Conservation (phyloP, 2,797 vertebrate genomes). For the Columba guinea region DNA sequence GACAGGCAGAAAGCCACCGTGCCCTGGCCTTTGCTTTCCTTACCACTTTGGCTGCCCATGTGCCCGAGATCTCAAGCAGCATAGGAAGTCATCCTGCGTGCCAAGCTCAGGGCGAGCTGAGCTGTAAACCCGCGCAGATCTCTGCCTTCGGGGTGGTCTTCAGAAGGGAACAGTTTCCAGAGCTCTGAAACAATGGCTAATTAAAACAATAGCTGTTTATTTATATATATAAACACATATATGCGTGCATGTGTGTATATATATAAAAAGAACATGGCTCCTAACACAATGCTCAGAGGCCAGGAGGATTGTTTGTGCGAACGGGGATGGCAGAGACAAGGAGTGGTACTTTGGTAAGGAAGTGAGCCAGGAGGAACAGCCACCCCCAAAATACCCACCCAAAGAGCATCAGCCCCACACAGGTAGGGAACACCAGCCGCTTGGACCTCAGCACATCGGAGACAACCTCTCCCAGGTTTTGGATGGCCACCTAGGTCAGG, state of each 20-base stretch:
- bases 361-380: background rate
- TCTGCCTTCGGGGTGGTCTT: conserved; percentile 54
- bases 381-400: background rate
- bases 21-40: background rate
- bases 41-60: background rate
- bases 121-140: background rate
- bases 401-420: background rate
- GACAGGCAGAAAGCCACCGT: background rate
- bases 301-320: background rate
- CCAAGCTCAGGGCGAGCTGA: background rate
- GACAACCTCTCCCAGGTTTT: background rate
- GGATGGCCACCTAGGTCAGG: background rate
- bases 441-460: rapidly evolving
- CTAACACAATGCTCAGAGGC: background rate
- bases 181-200: conserved; percentile 61
- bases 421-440: background rate
- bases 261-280: background rate
- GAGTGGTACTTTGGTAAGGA: background rate
- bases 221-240: background rate
- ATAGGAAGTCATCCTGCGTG: background rate
- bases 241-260: rapidly evolving
- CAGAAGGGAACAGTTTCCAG: conserved; percentile 53
- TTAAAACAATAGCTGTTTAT: conserved; percentile 62
- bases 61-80: rapidly evolving
- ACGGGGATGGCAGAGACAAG: background rate